A percentile compares a stretch with the other conserved stretches of the same genome.
phyloP scores from a whole-genome alignment of 2,113 vertebrate genomes.

The Psilopogon haemacephalus region DNA sequence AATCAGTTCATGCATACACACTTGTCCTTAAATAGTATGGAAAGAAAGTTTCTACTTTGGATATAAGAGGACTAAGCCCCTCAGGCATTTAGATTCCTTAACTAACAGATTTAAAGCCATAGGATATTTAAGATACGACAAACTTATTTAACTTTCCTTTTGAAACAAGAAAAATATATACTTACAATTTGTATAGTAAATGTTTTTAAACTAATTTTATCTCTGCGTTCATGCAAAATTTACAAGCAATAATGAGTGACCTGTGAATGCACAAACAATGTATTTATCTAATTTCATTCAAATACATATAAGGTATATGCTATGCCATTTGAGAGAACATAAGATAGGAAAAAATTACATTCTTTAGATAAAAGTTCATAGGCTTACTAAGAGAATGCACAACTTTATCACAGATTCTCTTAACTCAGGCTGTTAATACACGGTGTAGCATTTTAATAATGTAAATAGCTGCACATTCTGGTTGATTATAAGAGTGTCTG shows the following conservation, averaged over 20 bases:
- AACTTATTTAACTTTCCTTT: not conserved
- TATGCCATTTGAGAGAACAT: not conserved
- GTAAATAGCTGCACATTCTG: not conserved
- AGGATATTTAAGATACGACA: not conserved
- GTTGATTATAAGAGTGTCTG: not conserved
- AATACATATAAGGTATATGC: not conserved
- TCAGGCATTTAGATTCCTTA: not conserved
- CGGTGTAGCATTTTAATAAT: conserved; percentile 22
- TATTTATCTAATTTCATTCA: conserved; percentile 35
- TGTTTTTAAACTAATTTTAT: not conserved
- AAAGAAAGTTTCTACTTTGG: conserved; percentile 23
- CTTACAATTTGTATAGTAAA: not conserved
- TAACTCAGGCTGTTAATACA: not conserved
- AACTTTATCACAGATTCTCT: not conserved
- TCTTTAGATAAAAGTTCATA: not conserved
- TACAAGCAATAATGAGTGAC: conserved; percentile 6
- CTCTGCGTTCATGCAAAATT: conserved; percentile 18
- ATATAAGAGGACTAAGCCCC: not conserved
- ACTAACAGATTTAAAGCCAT: not conserved
- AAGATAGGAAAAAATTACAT: conserved; percentile 10
- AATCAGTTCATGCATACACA: not conserved
- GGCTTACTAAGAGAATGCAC: not conserved
- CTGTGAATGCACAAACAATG: not conserved
- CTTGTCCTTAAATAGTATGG: not conserved
- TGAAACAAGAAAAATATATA: not conserved